Base-by-base conservation (phyloP, 1,140 invertebrate species). In the Bombus waltoni region DNA sequence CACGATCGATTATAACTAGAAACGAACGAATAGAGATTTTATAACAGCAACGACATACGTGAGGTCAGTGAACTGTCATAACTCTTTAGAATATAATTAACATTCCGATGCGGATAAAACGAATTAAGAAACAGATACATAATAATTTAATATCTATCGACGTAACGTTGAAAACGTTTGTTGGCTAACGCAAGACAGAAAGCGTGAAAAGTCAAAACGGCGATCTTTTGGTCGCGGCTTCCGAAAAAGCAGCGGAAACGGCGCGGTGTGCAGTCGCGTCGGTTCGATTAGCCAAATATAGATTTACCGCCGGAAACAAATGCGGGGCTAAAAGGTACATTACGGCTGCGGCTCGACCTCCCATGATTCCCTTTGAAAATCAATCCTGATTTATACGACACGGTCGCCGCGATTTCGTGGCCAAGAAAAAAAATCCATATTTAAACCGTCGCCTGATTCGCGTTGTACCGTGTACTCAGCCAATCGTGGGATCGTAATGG, bases 401-500 rank as follows among this genome's bases (percentile, higher is more conserved):
- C 68, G 40, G 28, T 68, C 13, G 73, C 38, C 68, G 72, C 59
- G 77, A 79, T 88, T 83, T 83, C 40, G 53, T 68, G 62, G 44
- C 11, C 28, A 70, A 53, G 71, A 70, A 81, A 83, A 90, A 90
- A 89, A 91, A 90, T 92, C 87, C 84, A 91, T 91, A 92, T 92
- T 94, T 91, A 94, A 93, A 93, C 91, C 87, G 88, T 94, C 91
- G 88, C 88, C 92, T 95, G 94, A 95, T 95, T 94, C 92, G 91
- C 92, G 94, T 93, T 81, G 94, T 95, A 91, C 90, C 86, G 88
- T 90, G 90, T 90, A 92, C 88, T 84, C 90, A 90, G 91, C 95
- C 95, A 95, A 95, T 95, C 93, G 92, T 93, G 92, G 89, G 81
- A 92, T 91, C 91, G 94, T 95, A 95, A 95, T 95, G 94, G 95